Evolutionary conservation across 2,888 invertebrate species (phyloP).

Genomic region (Cantharis nigra): DNA sequence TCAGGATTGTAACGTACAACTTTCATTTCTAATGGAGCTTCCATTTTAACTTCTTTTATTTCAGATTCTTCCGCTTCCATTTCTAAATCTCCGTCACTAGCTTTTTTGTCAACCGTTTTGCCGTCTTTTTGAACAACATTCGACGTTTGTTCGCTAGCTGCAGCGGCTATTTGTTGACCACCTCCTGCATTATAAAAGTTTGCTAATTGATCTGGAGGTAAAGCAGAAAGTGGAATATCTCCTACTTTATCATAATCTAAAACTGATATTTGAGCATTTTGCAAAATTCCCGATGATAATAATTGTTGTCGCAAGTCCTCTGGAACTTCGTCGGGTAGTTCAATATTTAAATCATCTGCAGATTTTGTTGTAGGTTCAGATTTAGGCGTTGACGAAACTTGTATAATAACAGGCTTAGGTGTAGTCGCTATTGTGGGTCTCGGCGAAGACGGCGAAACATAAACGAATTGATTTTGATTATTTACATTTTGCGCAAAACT

Average conservation of each 20-base stretch:
- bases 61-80: slow-evolving; percentile 65
- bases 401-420: slow-evolving; percentile 29
- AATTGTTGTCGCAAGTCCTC: slow-evolving; percentile 83
- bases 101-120: slow-evolving; percentile 56
- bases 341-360: slow-evolving; percentile 59
- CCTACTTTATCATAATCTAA: slow-evolving; percentile 88
- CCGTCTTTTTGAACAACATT: slow-evolving; percentile 69
- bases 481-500: slow-evolving; percentile 54
- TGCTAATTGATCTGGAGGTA: slow-evolving; percentile 84
- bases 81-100: slow-evolving; percentile 57
- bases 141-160: slow-evolving; percentile 70
- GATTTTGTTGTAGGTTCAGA: slow-evolving; percentile 51
- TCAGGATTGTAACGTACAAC: slow-evolving; percentile 81
- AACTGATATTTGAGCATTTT: slow-evolving; percentile 86
- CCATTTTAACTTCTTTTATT: slow-evolving; percentile 53
- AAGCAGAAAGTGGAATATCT: slow-evolving; percentile 79
- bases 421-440: slow-evolving; percentile 59
- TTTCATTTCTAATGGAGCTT: slow-evolving; percentile 77
- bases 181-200: slow-evolving; percentile 88
- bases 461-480: slow-evolving; percentile 48
- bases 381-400: slow-evolving; percentile 36
- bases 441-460: slow-evolving; percentile 51
- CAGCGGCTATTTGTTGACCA: slow-evolving; percentile 65
- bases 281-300: slow-evolving; percentile 81
- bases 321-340: slow-evolving; percentile 85